Conservation (phyloP, 2,888 invertebrate genomes). For the Hydrotaea diabolus region DNA sequence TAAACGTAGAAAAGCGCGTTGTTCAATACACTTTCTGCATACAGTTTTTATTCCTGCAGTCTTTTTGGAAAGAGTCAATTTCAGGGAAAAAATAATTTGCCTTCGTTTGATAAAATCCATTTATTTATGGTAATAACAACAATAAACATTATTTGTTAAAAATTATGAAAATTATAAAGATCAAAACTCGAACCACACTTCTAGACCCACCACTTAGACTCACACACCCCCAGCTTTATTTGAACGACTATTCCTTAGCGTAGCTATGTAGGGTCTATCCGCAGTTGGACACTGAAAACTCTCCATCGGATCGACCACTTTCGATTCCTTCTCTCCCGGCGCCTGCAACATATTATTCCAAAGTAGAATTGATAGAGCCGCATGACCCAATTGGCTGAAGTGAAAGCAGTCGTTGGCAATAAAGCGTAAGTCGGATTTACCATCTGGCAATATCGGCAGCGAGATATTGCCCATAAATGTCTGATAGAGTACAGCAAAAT, state of each 20-base stretch:
- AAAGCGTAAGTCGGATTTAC: constrained; percentile 81
- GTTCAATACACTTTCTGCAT: too few relatives aligned
- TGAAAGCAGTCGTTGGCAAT: constrained; percentile 85
- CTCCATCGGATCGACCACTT: constrained; percentile 55
- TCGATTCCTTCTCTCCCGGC: constrained; percentile 79
- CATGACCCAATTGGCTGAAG: constrained; percentile 83
- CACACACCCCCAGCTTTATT: too few relatives aligned
- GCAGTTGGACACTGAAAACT: constrained; percentile 76
- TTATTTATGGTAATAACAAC: too few relatives aligned
- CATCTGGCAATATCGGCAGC: constrained; percentile 78
- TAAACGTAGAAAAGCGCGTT: too few relatives aligned
- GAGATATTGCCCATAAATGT: constrained; percentile 76
- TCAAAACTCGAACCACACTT: too few relatives aligned
- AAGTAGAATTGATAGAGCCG: constrained; percentile 81
- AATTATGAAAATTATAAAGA: too few relatives aligned
- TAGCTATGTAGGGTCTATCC: constrained; percentile 75
- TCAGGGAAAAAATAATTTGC: too few relatives aligned
- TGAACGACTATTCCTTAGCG: constrained; percentile 70
- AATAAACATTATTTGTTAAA: too few relatives aligned
- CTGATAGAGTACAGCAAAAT: constrained; percentile 83
- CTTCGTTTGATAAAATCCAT: too few relatives aligned
- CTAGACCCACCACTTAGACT: too few relatives aligned
- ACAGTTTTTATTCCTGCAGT: too few relatives aligned
- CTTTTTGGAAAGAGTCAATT: too few relatives aligned
- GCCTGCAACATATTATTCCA: constrained; percentile 84